A percentile compares a stretch with the other conserved stretches of the same genome.
Conservation (phyloP, 2,797 vertebrate species). For the Rhinichthys osculus region DNA sequence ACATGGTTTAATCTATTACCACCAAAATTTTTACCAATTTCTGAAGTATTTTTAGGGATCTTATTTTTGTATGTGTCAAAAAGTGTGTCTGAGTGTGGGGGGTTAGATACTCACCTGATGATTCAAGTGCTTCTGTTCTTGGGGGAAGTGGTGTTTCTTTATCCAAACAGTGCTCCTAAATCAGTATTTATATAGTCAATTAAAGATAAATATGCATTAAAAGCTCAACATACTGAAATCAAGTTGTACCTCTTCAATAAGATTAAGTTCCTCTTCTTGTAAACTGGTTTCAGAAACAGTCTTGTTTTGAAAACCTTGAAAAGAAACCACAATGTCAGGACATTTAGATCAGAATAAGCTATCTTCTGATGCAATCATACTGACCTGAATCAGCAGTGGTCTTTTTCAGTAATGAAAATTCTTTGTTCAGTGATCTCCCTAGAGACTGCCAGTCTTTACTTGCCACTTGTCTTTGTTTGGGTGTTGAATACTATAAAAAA, state of each 20-base stretch:
- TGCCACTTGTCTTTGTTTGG: conserved; percentile 12
- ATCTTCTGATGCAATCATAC: neutral
- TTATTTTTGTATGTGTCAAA: neutral
- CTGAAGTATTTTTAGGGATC: neutral
- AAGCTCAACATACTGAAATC: neutral
- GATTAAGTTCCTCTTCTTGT: conserved; percentile 5
- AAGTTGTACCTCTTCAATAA: conserved; percentile 47
- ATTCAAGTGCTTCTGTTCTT: conserved; percentile 48
- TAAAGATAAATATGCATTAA: neutral
- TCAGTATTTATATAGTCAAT: neutral
- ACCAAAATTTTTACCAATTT: neutral
- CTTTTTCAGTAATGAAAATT: conserved; percentile 43
- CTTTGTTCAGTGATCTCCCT: conserved; percentile 26
- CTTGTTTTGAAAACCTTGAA: conserved; percentile 54
- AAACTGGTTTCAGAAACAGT: conserved; percentile 42
- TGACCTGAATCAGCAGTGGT: conserved; percentile 50
- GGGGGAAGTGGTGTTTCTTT: neutral
- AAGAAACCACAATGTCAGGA: conserved; percentile 1
- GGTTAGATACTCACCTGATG: conserved; percentile 31
- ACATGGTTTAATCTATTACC: neutral
- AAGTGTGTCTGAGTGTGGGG: neutral
- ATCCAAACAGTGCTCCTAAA: conserved; percentile 22
- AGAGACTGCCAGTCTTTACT: conserved; percentile 3
- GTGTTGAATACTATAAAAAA: conserved; percentile 43
- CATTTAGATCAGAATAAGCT: neutral